phyloP scores from a whole-genome alignment of 2,888 invertebrate genomes.

The Hydrotaea cyrtoneurina region DNA sequence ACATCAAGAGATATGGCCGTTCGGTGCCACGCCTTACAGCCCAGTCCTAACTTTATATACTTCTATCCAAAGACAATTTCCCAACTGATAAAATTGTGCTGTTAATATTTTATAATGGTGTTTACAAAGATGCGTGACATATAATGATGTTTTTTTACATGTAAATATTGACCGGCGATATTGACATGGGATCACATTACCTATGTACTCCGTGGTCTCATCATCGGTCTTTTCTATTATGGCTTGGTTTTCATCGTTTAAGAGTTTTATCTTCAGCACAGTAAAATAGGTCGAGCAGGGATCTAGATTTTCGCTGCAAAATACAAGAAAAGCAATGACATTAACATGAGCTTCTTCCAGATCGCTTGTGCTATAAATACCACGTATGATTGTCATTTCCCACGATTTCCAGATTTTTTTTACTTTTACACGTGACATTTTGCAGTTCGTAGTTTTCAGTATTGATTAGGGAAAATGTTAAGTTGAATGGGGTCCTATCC shows the following conservation, averaged over 20 bases:
- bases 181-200: conserved; percentile 68
- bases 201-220: conserved; percentile 72
- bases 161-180: no score
- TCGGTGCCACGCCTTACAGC: no score
- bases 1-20: no score
- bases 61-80: no score
- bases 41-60: no score
- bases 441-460: conserved; percentile 71
- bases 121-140: no score
- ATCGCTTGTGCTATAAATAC: conserved; percentile 66
- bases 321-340: background rate
- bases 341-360: background rate
- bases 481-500: conserved; percentile 68
- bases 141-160: no score
- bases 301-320: conserved; percentile 73
- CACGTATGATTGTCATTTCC: conserved; percentile 71
- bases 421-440: conserved; percentile 72
- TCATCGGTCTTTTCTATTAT: conserved; percentile 62
- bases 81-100: no score
- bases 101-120: no score
- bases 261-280: conserved; percentile 68
- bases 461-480: conserved; percentile 70
- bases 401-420: conserved; percentile 57
- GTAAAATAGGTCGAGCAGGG: conserved; percentile 75
- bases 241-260: conserved; percentile 51